A percentile compares a stretch with the other conserved stretches of the same genome.
Evolutionary conservation across 2,113 vertebrate species (phyloP).

Genomic region (Mesembrinibis cayennensis): DNA sequence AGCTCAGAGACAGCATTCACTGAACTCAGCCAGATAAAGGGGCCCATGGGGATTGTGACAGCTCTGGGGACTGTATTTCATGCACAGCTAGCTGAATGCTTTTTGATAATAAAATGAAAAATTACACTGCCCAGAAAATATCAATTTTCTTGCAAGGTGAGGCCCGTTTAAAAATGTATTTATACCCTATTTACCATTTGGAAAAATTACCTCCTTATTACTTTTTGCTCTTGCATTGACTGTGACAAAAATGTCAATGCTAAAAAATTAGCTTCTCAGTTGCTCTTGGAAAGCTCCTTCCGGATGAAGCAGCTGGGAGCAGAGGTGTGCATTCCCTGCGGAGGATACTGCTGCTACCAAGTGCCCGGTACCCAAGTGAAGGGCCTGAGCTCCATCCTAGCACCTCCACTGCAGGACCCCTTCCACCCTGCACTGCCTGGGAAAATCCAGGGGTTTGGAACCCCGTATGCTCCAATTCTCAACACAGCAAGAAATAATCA

Average conservation of each 20-base stretch:
- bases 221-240: conserved; percentile 37
- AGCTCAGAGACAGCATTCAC: conserved; percentile 39
- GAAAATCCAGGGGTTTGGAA: conserved; percentile 9
- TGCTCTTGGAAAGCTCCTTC: conserved; percentile 24
- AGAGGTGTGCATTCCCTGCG: not conserved
- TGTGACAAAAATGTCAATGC: conserved; percentile 60
- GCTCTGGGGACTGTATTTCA: conserved; percentile 64
- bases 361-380: not conserved
- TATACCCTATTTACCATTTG: conserved; percentile 63
- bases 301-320: not conserved
- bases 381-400: not conserved
- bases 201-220: conserved; percentile 64
- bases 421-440: not conserved
- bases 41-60: conserved; percentile 54
- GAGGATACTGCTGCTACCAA: not conserved
- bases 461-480: not conserved
- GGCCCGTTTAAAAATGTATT: conserved; percentile 51
- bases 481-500: not conserved
- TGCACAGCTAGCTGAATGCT: conserved; percentile 41
- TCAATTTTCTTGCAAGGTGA: conserved; percentile 67
- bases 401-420: not conserved
- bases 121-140: conserved; percentile 60
- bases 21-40: conserved; percentile 58
- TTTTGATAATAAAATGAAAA: conserved; percentile 68
- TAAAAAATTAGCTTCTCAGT: conserved; percentile 19